A percentile compares a stretch with the other conserved stretches of the same genome.
Conservation (phyloP, 2,888 invertebrate genomes). For the Norana najaformis region DNA sequence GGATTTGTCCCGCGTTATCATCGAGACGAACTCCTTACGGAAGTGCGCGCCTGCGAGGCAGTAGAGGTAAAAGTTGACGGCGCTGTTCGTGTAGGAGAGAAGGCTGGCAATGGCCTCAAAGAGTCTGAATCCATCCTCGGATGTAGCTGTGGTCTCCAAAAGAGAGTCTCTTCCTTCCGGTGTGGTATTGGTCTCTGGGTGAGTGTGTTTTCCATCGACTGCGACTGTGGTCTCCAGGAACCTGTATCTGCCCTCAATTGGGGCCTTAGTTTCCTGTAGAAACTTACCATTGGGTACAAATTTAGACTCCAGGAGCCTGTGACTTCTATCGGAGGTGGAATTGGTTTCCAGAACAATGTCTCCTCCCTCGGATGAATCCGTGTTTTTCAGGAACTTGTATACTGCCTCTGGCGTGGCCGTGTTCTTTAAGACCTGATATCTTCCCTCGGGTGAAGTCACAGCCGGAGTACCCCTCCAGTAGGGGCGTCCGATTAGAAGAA, state of each 20-base stretch:
- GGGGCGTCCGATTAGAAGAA: constrained; percentile 23
- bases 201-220: neutral
- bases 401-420: neutral
- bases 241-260: neutral
- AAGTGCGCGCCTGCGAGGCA: neutral
- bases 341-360: too few species aligned
- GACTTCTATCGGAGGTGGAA: neutral
- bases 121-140: neutral
- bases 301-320: neutral
- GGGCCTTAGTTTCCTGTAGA: too few species aligned
- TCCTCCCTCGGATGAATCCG: too few species aligned
- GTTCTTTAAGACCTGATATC: neutral
- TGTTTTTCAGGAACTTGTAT: neutral
- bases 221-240: neutral
- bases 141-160: neutral
- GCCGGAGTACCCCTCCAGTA: constrained; percentile 16
- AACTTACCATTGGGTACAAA: too few species aligned
- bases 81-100: neutral
- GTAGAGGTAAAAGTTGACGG: constrained; percentile 22
- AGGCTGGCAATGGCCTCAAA: constrained; percentile 9
- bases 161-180: neutral
- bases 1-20: neutral
- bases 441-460: neutral
- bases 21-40: constrained; percentile 14
- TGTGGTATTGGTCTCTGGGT: neutral